Conservation (phyloP, 2,797 vertebrate genomes). For the Chloroceryle amazona region DNA sequence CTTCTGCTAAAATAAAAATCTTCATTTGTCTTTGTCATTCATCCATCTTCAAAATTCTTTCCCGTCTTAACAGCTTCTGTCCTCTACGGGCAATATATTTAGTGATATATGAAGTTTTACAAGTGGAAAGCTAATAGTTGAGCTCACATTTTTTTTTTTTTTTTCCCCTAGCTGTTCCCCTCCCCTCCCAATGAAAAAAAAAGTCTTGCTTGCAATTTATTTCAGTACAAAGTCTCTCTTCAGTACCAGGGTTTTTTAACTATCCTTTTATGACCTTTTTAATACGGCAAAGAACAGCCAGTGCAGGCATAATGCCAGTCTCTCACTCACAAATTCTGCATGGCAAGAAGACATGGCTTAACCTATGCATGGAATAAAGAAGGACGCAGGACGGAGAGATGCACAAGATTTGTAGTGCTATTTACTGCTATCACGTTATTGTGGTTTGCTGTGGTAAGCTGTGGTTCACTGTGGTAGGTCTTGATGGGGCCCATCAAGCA, state of each 20-base stretch:
- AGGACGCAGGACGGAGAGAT: background rate
- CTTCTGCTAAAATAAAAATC: conserved; percentile 85
- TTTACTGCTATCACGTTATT: background rate
- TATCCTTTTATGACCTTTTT: background rate
- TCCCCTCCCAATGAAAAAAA: conserved; percentile 3
- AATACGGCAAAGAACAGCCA: background rate
- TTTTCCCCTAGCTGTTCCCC: background rate
- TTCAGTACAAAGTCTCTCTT: background rate
- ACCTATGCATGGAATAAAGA: background rate
- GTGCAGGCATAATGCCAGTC: background rate
- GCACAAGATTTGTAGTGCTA: background rate
- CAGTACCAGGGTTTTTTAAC: conserved; percentile 25
- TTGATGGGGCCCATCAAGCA: background rate
- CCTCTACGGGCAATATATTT: conserved; percentile 75
- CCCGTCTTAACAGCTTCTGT: conserved; percentile 81
- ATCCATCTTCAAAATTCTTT: conserved; percentile 84
- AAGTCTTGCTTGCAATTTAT: conserved; percentile 33
- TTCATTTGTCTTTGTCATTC: conserved; percentile 86
- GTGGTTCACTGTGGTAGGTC: conserved; percentile 43
- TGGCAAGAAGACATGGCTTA: background rate
- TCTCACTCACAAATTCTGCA: background rate
- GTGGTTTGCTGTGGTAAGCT: conserved; percentile 15
- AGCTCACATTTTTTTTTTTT: conserved; percentile 52
- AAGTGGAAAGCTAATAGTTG: conserved; percentile 77
- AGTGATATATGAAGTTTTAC: conserved; percentile 76